A percentile compares a stretch with the other conserved stretches of the same genome.
These are phyloP conservation scores for Spondyliosoma cantharus DNA, from an alignment of 2,797 vertebrate genomes.

Conservation along the genomic window DNA sequence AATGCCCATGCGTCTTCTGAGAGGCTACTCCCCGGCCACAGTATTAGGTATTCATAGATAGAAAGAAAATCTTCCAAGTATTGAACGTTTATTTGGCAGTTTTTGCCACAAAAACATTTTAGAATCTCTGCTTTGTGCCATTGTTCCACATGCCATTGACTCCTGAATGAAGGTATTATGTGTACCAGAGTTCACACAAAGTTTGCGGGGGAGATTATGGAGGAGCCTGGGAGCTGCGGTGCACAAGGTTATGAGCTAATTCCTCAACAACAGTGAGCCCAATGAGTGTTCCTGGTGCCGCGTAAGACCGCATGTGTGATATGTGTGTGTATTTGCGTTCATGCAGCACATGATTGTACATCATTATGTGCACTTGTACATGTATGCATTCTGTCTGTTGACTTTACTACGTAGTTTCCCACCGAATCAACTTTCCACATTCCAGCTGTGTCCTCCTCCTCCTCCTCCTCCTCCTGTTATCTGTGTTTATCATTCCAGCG, in stretches of 20 bases:
- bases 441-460: constrained; percentile 2
- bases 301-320: neutral
- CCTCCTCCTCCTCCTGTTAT: neutral
- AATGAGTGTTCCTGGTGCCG: constrained; percentile 19
- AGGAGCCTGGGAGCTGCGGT: constrained; percentile 48
- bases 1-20: neutral
- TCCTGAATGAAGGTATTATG: constrained; percentile 70
- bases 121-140: constrained; percentile 31
- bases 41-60: neutral
- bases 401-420: neutral
- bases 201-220: constrained; percentile 75
- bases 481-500: neutral
- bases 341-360: neutral
- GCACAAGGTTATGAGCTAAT: constrained; percentile 70
- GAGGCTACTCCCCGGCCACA: neutral
- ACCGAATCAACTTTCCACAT: constrained; percentile 35
- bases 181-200: constrained; percentile 70
- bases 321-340: constrained; percentile 1
- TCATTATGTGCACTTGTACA: neutral
- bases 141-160: constrained; percentile 50
- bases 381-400: neutral
- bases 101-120: constrained; percentile 23
- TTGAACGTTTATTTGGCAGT: constrained; percentile 26
- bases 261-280: constrained; percentile 51
- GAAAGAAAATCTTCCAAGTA: constrained; percentile 13